Evolutionary conservation across 2,797 vertebrate species (phyloP), one percentile per base, ranked within the genome.

Genomic region (Bucorvus abyssinicus): DNA sequence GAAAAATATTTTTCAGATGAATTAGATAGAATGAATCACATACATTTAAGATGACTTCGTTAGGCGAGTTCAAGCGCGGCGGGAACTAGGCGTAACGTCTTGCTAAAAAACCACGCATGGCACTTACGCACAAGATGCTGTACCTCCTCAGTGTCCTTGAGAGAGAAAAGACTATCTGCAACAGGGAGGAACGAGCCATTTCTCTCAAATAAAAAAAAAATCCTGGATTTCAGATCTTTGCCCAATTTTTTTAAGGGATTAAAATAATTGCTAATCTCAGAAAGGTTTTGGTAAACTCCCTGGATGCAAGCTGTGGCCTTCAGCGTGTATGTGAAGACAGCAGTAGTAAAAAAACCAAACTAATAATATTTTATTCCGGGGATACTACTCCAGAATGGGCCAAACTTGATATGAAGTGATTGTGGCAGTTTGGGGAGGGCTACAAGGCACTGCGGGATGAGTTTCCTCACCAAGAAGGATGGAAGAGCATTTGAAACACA

Each of bases 71-170:
- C 40, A 73, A 92, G 18, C 24, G 22, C 15, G 56, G 27, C 2
- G 2, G 23, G 10, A 70, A 23, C 3, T 4, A 53, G 6, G 6
- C 4, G 4, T 21, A 65, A 26, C 7, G 19, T 29, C 69, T 83
- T 42, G 5, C n/a, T 81, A 17, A 63, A 34, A 73, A 29, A 9
- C 7, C 20, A 30, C 11, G 6, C 14, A 1, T 0, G 0, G 27
- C 6, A n/a, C 0, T 1, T 38, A 22, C 2, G 0, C 7, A 9
- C 8, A 26, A 32, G 27, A 47, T 2, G 2, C 32, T 49, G 26
- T 15, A 26, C 3, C 0, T 52, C 56, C 20, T 68, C 22, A 14
- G 19, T 1, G 6, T 22, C 71, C 73, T 61, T 53, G 32, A 38
- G 26, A 61, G 5, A 2, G 5, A 45, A 70, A 57, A 53, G 7